phyloP scores from a whole-genome alignment of 1,140 invertebrate species.

The Drosophila chauvacae region DNA sequence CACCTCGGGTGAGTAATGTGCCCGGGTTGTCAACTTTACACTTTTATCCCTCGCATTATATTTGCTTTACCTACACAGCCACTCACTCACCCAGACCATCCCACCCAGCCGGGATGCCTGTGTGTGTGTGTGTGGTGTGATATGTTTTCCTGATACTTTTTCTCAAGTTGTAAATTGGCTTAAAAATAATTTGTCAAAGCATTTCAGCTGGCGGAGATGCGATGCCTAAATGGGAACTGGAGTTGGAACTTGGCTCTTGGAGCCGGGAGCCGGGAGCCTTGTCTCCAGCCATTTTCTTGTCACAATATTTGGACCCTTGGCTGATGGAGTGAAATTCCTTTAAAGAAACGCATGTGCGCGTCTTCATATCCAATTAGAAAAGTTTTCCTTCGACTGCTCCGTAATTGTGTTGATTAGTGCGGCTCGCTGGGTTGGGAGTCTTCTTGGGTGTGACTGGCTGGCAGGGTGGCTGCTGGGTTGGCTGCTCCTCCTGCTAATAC shows the following conservation, averaged over 20 bases:
- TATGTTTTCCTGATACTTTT: slow-evolving; percentile 81
- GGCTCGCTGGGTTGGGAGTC: slow-evolving; percentile 67
- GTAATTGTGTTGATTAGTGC: slow-evolving; percentile 83
- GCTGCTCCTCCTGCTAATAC: slow-evolving; percentile 1
- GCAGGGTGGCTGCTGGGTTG: neutral
- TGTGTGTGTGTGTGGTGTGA: slow-evolving; percentile 52
- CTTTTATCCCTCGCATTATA: slow-evolving; percentile 82
- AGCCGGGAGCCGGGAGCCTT: slow-evolving; percentile 8
- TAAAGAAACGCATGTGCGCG: slow-evolving; percentile 80
- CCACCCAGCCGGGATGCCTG: neutral
- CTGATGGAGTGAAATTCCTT: slow-evolving; percentile 68
- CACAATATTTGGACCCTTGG: slow-evolving; percentile 75
- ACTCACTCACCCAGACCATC: slow-evolving; percentile 12
- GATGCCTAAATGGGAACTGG: slow-evolving; percentile 55
- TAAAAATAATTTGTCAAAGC: slow-evolving; percentile 84
- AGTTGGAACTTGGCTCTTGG: slow-evolving; percentile 34
- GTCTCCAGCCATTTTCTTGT: slow-evolving; percentile 64
- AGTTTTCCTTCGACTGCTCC: slow-evolving; percentile 75
- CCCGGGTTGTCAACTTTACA: slow-evolving; percentile 82
- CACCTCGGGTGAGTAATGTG: slow-evolving; percentile 82
- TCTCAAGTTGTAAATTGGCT: slow-evolving; percentile 84
- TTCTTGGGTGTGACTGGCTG: slow-evolving; percentile 6
- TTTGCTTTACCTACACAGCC: slow-evolving; percentile 76
- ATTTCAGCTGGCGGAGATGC: slow-evolving; percentile 58
- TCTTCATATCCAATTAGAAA: slow-evolving; percentile 83